phyloP scores from a whole-genome alignment of 2,797 vertebrate genomes.

The Remorina albescens region DNA sequence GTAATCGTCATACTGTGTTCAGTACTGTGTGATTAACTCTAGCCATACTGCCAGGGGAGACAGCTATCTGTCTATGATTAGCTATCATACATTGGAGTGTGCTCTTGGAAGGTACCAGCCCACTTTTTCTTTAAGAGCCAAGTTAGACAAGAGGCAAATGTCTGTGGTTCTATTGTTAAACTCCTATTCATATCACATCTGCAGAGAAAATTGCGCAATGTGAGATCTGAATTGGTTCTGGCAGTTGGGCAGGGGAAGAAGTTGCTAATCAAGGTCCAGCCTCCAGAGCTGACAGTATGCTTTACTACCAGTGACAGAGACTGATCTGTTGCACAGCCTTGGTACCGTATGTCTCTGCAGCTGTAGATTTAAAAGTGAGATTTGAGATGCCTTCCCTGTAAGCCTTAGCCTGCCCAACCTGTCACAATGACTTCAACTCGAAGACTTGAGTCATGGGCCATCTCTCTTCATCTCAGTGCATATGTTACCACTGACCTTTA shows the following conservation, averaged over 20 bases:
- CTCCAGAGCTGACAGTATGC: conserved; percentile 51
- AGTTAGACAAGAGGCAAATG: conserved; percentile 35
- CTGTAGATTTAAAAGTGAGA: conserved; percentile 59
- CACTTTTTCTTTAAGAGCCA: conserved; percentile 28
- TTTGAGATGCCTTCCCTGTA: conserved; percentile 41
- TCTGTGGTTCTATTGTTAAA: conserved; percentile 43
- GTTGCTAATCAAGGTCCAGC: conserved; percentile 63
- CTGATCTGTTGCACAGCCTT: conserved; percentile 35
- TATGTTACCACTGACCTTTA: conserved; percentile 70
- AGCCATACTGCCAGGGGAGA: conserved; percentile 46
- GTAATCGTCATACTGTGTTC: conserved; percentile 41
- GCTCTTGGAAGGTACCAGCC: conserved; percentile 47
- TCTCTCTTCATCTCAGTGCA: conserved; percentile 57
- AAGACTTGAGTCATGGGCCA: conserved; percentile 48
- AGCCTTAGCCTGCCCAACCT: conserved; percentile 43
- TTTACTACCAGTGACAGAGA: conserved; percentile 63
- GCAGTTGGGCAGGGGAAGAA: conserved; percentile 48
- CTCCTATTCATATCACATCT: conserved; percentile 43
- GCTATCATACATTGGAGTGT: conserved; percentile 25
- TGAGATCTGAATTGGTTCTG: conserved; percentile 33
- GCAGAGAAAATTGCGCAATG: conserved; percentile 10
- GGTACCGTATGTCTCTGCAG: conserved; percentile 38
- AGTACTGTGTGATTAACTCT: conserved; percentile 62
- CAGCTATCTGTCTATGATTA: conserved; percentile 52
- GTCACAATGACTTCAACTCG: conserved; percentile 55